These are phyloP conservation scores for Campoplex capitator DNA, from an alignment of 2,888 invertebrate species.

Conservation along the genomic window DNA sequence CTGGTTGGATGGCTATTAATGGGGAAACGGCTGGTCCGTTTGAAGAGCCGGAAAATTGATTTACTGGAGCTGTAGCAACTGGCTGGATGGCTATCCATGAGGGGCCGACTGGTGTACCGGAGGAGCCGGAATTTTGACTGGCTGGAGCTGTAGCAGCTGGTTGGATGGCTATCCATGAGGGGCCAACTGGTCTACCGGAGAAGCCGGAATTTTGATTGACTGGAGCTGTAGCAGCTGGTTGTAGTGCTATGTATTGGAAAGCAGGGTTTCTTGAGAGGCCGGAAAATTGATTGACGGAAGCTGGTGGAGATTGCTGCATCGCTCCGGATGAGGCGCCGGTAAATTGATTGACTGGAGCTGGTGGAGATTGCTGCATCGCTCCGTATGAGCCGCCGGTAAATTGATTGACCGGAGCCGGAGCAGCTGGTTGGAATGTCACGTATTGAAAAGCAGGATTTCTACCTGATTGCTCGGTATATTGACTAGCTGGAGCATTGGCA, in stretches of 20 bases:
- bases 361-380: not conserved
- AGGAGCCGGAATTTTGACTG: not conserved
- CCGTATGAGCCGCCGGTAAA: not conserved
- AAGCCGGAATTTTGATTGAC: not conserved
- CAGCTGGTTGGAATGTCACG: not conserved
- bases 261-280: too few species aligned
- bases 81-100: too few species aligned
- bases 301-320: not conserved
- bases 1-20: not conserved
- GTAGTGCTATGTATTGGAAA: too few species aligned
- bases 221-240: not conserved
- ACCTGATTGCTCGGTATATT: too few species aligned
- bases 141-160: not conserved
- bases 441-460: too few species aligned
- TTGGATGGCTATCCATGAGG: not conserved
- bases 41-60: not conserved
- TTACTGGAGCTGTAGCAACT: not conserved
- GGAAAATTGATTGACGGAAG: not conserved
- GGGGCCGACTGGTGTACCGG: not conserved
- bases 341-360: not conserved
- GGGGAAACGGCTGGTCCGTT: not conserved
- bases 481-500: too few species aligned
- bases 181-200: not conserved
- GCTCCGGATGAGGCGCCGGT: too few species aligned
- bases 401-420: not conserved